Percentiles rank a stretch among this genome's conserved stretches.
These are phyloP conservation scores for Hoplias malabaricus DNA, from an alignment of 2,113 vertebrate species.

Conservation along the genomic window DNA sequence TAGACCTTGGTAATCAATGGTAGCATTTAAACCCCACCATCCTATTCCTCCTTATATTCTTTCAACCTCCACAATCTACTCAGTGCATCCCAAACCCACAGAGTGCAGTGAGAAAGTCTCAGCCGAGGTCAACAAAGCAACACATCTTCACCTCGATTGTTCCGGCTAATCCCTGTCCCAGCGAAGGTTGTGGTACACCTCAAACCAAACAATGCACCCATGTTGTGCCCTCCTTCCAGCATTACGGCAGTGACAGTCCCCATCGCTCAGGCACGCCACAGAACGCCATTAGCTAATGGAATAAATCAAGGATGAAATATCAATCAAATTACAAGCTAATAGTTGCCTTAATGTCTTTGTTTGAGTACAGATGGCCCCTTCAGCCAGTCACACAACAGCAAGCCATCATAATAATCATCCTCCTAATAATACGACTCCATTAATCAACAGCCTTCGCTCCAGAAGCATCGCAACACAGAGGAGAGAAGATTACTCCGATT, in stretches of 20 bases:
- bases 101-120: too few relatives aligned
- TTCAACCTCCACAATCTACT: too few relatives aligned
- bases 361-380: constrained; percentile 61
- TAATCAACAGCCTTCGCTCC: constrained; percentile 55
- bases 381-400: constrained; percentile 60
- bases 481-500: constrained; percentile 49
- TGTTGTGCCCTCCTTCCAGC: constrained; percentile 11
- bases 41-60: too few relatives aligned
- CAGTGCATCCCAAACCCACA: too few relatives aligned
- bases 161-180: neutral
- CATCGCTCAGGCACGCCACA: constrained; percentile 48
- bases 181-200: neutral
- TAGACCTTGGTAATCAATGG: too few relatives aligned
- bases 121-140: too few relatives aligned
- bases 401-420: constrained; percentile 65
- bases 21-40: too few relatives aligned
- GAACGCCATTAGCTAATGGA: constrained; percentile 57
- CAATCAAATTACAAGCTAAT: constrained; percentile 70
- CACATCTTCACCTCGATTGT: neutral
- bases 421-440: constrained; percentile 56
- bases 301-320: constrained; percentile 71
- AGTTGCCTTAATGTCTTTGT: constrained; percentile 68
- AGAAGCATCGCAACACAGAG: constrained; percentile 5
- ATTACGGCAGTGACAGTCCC: constrained; percentile 43
- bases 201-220: neutral